A percentile compares a stretch with the other conserved stretches of the same genome.
Evolutionary conservation across 2,113 vertebrate genomes (phyloP).

Genomic region (Spilogale gracilis): DNA sequence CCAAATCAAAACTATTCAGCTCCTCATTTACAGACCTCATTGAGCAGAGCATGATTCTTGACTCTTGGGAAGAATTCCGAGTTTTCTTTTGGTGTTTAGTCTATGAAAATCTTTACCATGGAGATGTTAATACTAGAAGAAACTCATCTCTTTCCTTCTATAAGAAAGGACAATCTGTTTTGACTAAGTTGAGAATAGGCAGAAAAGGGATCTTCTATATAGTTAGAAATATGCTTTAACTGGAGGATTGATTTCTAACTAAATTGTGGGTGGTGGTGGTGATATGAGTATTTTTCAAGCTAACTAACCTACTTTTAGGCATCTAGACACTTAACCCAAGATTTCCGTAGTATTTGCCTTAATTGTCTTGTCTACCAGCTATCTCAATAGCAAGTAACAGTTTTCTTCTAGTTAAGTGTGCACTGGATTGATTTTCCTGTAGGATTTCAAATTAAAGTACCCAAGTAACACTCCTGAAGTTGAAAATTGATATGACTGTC

Average conservation of each 20-base stretch:
- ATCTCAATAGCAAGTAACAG: slow-evolving; percentile 24
- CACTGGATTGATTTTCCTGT: slow-evolving; percentile 35
- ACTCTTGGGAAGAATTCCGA: slow-evolving; percentile 73
- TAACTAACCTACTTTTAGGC: slow-evolving; percentile 30
- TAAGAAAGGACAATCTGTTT: slow-evolving; percentile 71
- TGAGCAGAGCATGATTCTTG: slow-evolving; percentile 65
- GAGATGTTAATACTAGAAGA: slow-evolving; percentile 75
- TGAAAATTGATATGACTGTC: slow-evolving; percentile 35
- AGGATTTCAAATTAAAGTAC: slow-evolving; percentile 48
- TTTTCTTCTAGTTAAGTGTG: slow-evolving; percentile 52
- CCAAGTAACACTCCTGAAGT: background rate
- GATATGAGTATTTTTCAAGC: slow-evolving; percentile 47
- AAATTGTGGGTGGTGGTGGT: background rate
- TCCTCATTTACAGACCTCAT: slow-evolving; percentile 65
- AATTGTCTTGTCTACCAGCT: background rate
- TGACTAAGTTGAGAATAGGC: slow-evolving; percentile 73
- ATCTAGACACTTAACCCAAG: slow-evolving; percentile 27
- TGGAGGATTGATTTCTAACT: slow-evolving; percentile 65
- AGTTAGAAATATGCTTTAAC: slow-evolving; percentile 62
- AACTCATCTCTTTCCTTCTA: slow-evolving; percentile 68
- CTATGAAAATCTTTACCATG: slow-evolving; percentile 76
- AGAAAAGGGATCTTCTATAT: slow-evolving; percentile 75
- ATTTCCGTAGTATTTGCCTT: slow-evolving; percentile 22
- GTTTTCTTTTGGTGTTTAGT: slow-evolving; percentile 78
- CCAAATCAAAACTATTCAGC: slow-evolving; percentile 69